Conservation (phyloP, 2,113 vertebrate species). For the Corydoras maculifer region DNA sequence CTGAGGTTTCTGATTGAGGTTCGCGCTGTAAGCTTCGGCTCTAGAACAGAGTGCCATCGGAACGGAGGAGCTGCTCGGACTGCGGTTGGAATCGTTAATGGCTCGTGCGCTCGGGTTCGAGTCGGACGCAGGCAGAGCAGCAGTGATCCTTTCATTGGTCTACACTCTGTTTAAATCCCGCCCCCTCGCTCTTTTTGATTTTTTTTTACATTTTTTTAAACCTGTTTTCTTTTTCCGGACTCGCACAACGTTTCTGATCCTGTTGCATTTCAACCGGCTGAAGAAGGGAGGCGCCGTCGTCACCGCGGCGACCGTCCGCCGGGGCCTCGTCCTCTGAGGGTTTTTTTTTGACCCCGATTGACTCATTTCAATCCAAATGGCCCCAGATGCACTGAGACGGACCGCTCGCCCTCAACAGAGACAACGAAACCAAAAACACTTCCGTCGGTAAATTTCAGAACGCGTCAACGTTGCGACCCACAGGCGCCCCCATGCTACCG, state of each 20-base stretch:
- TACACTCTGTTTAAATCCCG: neutral
- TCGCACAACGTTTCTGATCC: neutral
- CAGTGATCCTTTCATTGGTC: neutral
- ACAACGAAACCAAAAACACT: neutral
- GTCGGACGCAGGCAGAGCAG: neutral
- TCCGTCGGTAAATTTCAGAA: conserved; percentile 1
- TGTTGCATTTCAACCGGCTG: conserved; percentile 23
- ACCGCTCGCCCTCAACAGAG: no score
- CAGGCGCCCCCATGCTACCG: neutral
- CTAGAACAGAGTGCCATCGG: neutral
- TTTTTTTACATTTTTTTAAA: neutral
- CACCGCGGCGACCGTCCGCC: neutral
- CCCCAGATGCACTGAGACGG: no score
- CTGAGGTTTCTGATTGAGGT: no score
- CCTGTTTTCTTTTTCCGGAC: neutral
- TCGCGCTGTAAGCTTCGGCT: neutral
- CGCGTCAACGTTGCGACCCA: neutral
- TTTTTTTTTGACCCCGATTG: neutral
- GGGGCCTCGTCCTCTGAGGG: neutral
- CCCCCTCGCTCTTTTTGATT: neutral
- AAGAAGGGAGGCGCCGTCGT: neutral
- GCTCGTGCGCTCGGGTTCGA: neutral
- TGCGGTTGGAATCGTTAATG: neutral
- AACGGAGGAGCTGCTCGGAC: neutral
- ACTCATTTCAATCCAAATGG: neutral